Conservation (phyloP, 2,888 invertebrate genomes). For the Melanophora roralis region DNA sequence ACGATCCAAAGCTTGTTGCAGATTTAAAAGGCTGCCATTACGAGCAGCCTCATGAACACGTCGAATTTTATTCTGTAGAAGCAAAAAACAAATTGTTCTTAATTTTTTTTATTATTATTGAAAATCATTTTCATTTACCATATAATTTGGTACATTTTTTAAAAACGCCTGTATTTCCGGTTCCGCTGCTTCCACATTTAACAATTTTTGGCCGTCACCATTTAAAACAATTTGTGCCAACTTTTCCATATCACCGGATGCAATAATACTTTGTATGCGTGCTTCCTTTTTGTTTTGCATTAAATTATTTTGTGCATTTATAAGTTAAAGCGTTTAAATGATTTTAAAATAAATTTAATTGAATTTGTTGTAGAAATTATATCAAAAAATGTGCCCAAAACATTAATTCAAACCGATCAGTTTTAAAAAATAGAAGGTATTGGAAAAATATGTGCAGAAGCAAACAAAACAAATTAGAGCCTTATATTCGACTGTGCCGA, state of each 20-base stretch:
- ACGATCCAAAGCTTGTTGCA: conserved; percentile 90
- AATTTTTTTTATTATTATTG: background rate
- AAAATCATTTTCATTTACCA: conserved; percentile 80
- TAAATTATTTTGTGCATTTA: conserved; percentile 33
- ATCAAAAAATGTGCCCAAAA: background rate
- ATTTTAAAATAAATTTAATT: conserved; percentile 20
- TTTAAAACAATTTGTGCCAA: conserved; percentile 92
- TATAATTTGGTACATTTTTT: conserved; percentile 90
- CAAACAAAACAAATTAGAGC: no score
- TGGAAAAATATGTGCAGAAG: conserved; percentile 14
- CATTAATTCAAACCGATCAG: background rate
- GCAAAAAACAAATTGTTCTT: background rate
- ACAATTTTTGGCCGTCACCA: conserved; percentile 88
- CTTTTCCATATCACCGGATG: conserved; percentile 90
- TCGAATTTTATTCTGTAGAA: conserved; percentile 92
- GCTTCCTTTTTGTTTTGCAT: conserved; percentile 78
- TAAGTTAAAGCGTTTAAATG: conserved; percentile 48
- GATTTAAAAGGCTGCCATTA: conserved; percentile 88
- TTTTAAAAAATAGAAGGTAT: conserved; percentile 12
- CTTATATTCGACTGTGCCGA: no score
- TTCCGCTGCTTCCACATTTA: conserved; percentile 84
- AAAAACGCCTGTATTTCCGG: conserved; percentile 91
- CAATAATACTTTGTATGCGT: conserved; percentile 83
- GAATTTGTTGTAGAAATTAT: conserved; percentile 19
- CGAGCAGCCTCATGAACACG: conserved; percentile 91